Evolutionary conservation across 2,113 vertebrate genomes (phyloP).

Genomic region (Isurus oxyrinchus): DNA sequence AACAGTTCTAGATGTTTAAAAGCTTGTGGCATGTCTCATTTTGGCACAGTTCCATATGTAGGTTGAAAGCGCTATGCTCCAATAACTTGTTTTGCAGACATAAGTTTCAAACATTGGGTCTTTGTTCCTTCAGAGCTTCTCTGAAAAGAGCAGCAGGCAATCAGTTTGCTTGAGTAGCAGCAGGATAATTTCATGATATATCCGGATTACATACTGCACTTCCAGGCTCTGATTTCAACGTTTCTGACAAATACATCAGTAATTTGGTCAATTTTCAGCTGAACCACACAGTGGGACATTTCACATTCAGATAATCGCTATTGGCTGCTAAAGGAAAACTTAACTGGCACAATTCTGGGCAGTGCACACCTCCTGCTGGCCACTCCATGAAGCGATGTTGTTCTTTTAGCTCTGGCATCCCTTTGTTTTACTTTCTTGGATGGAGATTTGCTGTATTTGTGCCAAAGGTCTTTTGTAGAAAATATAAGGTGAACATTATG

Average conservation of each 20-base stretch:
- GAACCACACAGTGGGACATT: neutral
- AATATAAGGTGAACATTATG: neutral
- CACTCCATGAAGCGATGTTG: neutral
- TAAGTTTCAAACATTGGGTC: neutral
- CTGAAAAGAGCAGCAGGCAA: neutral
- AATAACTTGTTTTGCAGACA: neutral
- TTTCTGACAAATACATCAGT: neutral
- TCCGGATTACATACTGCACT: neutral
- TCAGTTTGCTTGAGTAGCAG: neutral
- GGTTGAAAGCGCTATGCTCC: neutral
- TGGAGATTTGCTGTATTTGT: neutral
- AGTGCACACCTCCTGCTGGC: neutral
- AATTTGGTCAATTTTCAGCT: neutral
- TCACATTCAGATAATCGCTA: neutral
- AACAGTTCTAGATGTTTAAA: neutral
- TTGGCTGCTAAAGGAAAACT: neutral
- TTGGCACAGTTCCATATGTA: neutral
- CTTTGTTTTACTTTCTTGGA: neutral
- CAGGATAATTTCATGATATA: neutral
- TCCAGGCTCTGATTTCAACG: neutral
- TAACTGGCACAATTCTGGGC: neutral
- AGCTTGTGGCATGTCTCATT: neutral
- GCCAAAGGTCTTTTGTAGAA: neutral
- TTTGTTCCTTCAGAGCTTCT: neutral
- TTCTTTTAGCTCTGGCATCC: neutral